Evolutionary conservation across 2,113 vertebrate genomes (phyloP).

Genomic region (Pipra filicauda): DNA sequence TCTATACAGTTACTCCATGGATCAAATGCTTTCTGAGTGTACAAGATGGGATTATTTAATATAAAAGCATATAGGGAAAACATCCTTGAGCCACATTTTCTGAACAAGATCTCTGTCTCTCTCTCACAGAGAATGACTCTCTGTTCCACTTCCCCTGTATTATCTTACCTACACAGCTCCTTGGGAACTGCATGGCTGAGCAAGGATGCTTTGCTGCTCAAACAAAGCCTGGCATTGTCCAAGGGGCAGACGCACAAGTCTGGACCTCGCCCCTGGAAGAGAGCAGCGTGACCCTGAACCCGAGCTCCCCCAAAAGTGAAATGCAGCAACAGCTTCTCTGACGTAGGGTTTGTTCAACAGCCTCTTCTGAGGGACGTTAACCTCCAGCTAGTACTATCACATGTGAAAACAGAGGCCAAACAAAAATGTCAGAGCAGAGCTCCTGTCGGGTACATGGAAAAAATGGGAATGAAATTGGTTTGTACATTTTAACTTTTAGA

Average conservation of each 20-base stretch:
- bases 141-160: constrained; percentile 56
- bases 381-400: background rate
- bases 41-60: background rate
- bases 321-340: constrained; percentile 56
- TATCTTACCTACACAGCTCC: constrained; percentile 53
- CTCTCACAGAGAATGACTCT: constrained; percentile 12
- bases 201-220: constrained; percentile 41
- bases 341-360: constrained; percentile 67
- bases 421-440: background rate
- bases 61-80: background rate
- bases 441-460: background rate
- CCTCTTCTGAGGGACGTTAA: constrained; percentile 17
- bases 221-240: constrained; percentile 61
- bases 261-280: constrained; percentile 47
- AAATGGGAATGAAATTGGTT: background rate
- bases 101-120: background rate
- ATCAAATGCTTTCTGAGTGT: background rate
- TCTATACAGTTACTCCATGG: background rate
- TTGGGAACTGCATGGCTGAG: constrained; percentile 63
- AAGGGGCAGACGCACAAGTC: background rate
- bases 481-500: background rate
- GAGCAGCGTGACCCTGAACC: constrained; percentile 48
- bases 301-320: background rate
- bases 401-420: background rate
- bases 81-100: background rate